phyloP scores from a whole-genome alignment of 2,888 invertebrate genomes.

The Polymixis lichenea region DNA sequence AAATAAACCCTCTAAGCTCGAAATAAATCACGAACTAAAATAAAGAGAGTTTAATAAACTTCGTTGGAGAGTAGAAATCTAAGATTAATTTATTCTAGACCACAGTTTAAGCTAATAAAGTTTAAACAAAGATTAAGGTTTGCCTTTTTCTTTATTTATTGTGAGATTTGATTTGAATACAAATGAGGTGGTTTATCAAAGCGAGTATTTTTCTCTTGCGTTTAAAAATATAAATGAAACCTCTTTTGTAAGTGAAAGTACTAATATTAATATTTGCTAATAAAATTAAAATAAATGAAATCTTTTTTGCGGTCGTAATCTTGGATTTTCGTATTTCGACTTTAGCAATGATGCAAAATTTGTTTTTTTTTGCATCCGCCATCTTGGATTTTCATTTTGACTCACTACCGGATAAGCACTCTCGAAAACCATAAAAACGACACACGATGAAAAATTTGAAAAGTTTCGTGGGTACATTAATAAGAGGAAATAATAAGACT shows the following conservation, averaged over 20 bases:
- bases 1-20: slow-evolving; percentile 6
- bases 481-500: too few species aligned
- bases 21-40: slow-evolving; percentile 31
- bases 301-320: too few species aligned
- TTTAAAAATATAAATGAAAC: neutral
- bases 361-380: too few species aligned
- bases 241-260: neutral
- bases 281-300: too few species aligned
- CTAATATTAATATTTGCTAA: neutral
- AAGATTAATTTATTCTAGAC: slow-evolving; percentile 15
- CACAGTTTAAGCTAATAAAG: slow-evolving; percentile 2
- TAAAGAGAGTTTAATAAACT: slow-evolving; percentile 6
- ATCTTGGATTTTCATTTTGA: too few species aligned
- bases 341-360: too few species aligned
- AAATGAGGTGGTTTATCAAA: slow-evolving; percentile 4
- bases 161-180: neutral
- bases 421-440: too few species aligned
- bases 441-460: too few species aligned
- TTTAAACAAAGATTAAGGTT: slow-evolving; percentile 1
- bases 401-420: too few species aligned
- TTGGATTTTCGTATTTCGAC: too few species aligned
- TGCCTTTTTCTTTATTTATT: slow-evolving; percentile 1
- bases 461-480: too few species aligned
- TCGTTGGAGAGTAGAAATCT: slow-evolving; percentile 1
- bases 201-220: neutral